Conservation (phyloP, 2,797 vertebrate genomes). For the Lithobates pipiens region DNA sequence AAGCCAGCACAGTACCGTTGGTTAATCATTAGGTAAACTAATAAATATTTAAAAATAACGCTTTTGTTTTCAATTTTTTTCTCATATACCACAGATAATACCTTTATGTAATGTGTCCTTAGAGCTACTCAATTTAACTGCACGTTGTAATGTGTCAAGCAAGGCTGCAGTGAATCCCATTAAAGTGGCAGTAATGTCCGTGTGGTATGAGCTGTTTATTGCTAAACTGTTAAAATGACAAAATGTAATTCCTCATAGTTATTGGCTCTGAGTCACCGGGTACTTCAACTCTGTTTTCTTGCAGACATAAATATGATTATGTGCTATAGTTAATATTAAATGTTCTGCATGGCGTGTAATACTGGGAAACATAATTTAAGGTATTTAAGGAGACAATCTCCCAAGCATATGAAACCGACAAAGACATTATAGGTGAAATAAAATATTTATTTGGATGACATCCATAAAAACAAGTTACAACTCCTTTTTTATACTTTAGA, state of each 20-base stretch:
- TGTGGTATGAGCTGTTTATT: constrained; percentile 47
- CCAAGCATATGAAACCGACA: constrained; percentile 16
- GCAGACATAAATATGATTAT: constrained; percentile 32
- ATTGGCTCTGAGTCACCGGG: constrained; percentile 23
- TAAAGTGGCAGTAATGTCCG: constrained; percentile 30
- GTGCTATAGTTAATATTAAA: constrained; percentile 42
- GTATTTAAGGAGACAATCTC: neutral
- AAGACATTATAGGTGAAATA: constrained; percentile 6
- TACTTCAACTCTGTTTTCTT: constrained; percentile 14
- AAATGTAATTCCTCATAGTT: constrained; percentile 42
- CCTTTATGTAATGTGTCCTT: neutral
- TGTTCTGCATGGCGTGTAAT: constrained; percentile 9
- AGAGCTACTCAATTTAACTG: neutral
- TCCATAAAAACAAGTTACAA: neutral
- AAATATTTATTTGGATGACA: constrained; percentile 1
- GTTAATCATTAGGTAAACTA: neutral
- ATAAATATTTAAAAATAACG: neutral
- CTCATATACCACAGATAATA: neutral
- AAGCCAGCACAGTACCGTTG: neutral
- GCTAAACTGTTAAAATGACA: constrained; percentile 51
- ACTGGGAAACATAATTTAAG: constrained; percentile 12
- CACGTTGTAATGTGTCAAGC: constrained; percentile 21
- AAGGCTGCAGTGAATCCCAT: neutral
- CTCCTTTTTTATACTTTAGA: neutral
- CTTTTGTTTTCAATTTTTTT: neutral